Base-by-base conservation (phyloP, 2,113 vertebrate species). In the Brienomyrus longianalis region DNA sequence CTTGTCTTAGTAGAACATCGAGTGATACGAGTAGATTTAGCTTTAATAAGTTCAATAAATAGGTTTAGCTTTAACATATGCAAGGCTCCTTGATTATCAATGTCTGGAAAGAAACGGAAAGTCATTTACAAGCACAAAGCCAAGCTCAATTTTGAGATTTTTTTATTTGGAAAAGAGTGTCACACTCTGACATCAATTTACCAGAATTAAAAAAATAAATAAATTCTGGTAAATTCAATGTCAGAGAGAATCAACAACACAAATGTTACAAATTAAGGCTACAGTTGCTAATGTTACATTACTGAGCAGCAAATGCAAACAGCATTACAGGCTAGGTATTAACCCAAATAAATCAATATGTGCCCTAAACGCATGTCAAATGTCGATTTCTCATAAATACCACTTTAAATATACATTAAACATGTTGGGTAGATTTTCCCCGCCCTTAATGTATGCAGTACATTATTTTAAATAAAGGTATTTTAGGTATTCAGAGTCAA, bases 401-500 rank as follows among this genome's bases (percentile, higher is more conserved):
- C 83, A 39, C 23, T 90, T 85, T 89, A 89, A 39, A 89, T 52
- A 85, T 47, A 66, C 59, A 70, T 90, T 90, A 86, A 90, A 31
- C 84, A 35, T 74, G 27, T 56, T 17, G 10, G 54, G 56, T 86
- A 74, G 43, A 51, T 85, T 90, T n/a, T 35, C 52, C 59, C 31
- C 84, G 13, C 7, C 56, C 59, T 43, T 86, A 86, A 86, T 86
- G 19, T 19, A 50, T 35, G 56, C 59, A 90, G 54, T 87, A 56
- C 86, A 88, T 88, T 88, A 90, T 88, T 88, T 80, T 87, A 90
- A 87, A 70, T 48, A 56, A 83, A 45, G 86, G 56, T 27, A 90
- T 80, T 90, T 88, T 86, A 90, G 48, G 86, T 51, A 90, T 87
- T 90, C 62, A 88, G 74, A 90, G 85, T 48, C 35, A 74, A 90